Percentiles rank a stretch among this genome's conserved stretches.
These are phyloP conservation scores for Notolabrus celidotus DNA, from an alignment of 2,797 vertebrate species.

Conservation along the genomic window DNA sequence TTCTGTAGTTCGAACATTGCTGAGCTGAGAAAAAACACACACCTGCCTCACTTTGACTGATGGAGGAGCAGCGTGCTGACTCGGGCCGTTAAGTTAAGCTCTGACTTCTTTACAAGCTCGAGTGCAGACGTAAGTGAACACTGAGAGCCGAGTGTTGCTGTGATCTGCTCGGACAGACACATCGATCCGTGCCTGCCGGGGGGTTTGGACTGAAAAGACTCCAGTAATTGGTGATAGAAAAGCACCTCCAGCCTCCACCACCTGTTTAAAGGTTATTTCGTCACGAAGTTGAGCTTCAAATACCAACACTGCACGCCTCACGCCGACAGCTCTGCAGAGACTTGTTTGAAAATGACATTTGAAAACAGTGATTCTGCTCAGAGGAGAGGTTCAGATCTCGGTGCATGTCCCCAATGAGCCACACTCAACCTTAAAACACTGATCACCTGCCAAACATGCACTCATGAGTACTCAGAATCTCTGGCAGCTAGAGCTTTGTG, in stretches of 20 bases:
- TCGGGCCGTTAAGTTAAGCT: not conserved
- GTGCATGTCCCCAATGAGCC: not conserved
- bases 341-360: not conserved
- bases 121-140: not conserved
- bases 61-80: not conserved
- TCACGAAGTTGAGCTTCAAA: not conserved
- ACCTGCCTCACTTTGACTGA: not conserved
- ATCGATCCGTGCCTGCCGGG: constrained; percentile 9
- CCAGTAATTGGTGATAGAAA: not conserved
- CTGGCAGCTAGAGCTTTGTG: not conserved
- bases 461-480: not conserved
- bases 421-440: not conserved
- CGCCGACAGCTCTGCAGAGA: no score
- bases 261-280: constrained; percentile 2
- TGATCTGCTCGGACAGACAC: not conserved
- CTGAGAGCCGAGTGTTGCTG: not conserved
- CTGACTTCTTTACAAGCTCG: not conserved
- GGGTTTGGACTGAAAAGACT: not conserved
- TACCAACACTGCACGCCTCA: not conserved
- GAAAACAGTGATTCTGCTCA: not conserved
- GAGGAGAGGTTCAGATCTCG: not conserved
- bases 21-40: not conserved
- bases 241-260: not conserved
- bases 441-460: not conserved
- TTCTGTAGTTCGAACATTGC: not conserved